phyloP scores from a whole-genome alignment of 2,113 vertebrate species.

The Columbina picui region DNA sequence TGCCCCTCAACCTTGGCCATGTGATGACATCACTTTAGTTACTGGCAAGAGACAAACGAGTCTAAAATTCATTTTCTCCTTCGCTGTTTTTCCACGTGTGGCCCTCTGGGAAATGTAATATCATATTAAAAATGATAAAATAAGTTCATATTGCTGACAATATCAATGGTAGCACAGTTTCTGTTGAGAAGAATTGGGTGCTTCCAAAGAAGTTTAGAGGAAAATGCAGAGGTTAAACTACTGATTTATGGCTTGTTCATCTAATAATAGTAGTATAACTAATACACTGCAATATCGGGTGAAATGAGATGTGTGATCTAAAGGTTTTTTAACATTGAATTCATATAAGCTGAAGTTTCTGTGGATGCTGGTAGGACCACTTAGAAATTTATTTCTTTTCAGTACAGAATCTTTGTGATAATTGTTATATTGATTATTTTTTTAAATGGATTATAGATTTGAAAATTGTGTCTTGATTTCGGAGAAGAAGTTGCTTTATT shows the following conservation, averaged over 20 bases:
- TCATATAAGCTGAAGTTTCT: background rate
- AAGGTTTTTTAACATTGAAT: background rate
- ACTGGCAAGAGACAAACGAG: background rate
- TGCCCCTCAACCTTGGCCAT: background rate
- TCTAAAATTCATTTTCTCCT: background rate
- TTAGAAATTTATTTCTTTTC: background rate
- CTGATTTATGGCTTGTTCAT: background rate
- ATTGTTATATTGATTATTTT: background rate
- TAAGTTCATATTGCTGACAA: background rate
- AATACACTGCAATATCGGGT: background rate
- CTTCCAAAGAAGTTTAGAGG: background rate
- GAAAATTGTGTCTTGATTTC: background rate
- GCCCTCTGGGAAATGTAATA: background rate
- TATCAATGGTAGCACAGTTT: background rate
- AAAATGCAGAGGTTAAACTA: background rate
- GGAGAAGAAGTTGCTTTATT: background rate
- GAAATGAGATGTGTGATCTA: background rate
- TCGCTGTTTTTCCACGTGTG: background rate
- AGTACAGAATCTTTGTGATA: background rate
- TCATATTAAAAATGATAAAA: background rate
- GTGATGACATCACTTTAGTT: background rate
- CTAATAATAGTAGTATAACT: fast-evolving
- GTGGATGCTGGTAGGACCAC: background rate
- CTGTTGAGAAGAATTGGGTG: background rate
- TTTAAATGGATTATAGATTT: background rate